These are phyloP conservation scores for Ophioninae sp. DNA, from an alignment of 2,888 invertebrate genomes.

Conservation along the genomic window DNA sequence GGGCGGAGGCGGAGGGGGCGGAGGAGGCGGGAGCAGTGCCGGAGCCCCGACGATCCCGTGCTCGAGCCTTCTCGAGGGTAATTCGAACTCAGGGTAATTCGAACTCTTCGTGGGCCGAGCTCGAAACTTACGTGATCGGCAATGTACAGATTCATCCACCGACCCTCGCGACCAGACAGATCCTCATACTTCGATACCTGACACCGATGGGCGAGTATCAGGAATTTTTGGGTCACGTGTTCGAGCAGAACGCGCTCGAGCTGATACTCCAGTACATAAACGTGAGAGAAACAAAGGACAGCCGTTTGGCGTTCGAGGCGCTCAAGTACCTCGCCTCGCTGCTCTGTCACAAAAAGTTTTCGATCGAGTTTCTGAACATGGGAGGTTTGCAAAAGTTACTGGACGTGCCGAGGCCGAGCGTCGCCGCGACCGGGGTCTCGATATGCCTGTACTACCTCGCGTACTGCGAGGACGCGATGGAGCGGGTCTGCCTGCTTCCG, in stretches of 20 bases:
- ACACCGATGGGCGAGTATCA: slow-evolving; percentile 99
- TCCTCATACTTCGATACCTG: slow-evolving; percentile 96
- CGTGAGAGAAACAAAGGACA: slow-evolving; percentile 93
- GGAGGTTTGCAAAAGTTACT: slow-evolving; percentile 93
- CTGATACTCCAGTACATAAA: slow-evolving; percentile 95
- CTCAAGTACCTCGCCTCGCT: slow-evolving; percentile 96
- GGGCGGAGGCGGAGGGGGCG: neutral
- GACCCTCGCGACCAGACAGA: slow-evolving; percentile 93
- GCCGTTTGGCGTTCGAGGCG: slow-evolving; percentile 97
- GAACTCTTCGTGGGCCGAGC: slow-evolving; percentile 95
- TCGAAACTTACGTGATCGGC: slow-evolving; percentile 94
- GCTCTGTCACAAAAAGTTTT: slow-evolving; percentile 98
- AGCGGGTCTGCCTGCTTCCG: slow-evolving; percentile 94
- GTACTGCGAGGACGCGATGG: slow-evolving; percentile 99
- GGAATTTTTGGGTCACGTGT: slow-evolving; percentile 96
- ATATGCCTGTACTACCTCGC: slow-evolving; percentile 98
- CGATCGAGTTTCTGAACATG: slow-evolving; percentile 95
- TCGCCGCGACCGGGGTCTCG: slow-evolving; percentile 97
- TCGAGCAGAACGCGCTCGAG: slow-evolving; percentile 95
- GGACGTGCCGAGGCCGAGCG: slow-evolving; percentile 95
- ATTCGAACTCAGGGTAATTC: slow-evolving; percentile 85
- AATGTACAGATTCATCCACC: slow-evolving; percentile 95
- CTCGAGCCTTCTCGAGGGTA: slow-evolving; percentile 72
- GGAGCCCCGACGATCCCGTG: slow-evolving; percentile 46
- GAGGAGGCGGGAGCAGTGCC: neutral